Percentiles rank a stretch among this genome's conserved stretches.
phyloP scores from a whole-genome alignment of 2,113 vertebrate genomes.

The Vombatus ursinus region DNA sequence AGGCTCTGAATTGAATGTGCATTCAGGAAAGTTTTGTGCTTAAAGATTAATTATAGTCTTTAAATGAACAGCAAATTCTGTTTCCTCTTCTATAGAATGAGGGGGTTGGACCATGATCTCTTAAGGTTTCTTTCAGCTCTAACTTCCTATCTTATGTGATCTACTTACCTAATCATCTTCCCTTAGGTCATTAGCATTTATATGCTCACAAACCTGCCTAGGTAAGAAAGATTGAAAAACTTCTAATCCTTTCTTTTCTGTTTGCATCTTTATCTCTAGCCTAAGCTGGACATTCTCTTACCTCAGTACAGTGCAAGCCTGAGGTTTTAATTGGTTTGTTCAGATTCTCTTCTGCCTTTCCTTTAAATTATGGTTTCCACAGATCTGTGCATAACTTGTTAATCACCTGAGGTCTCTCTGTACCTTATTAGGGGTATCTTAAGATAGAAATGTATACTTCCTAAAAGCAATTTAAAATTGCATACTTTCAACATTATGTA shows the following conservation, averaged over 20 bases:
- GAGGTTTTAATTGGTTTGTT: background rate
- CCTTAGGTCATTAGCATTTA: background rate
- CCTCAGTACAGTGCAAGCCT: background rate
- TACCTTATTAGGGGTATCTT: slow-evolving; percentile 17
- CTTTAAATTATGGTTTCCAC: background rate
- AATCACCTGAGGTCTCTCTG: background rate
- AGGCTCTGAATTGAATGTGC: background rate
- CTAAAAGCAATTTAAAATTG: background rate
- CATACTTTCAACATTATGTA: slow-evolving; percentile 13
- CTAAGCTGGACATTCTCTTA: background rate
- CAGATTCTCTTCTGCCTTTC: background rate
- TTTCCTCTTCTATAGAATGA: background rate
- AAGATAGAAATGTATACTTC: slow-evolving; percentile 18
- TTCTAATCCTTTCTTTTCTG: slow-evolving; percentile 5
- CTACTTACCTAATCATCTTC: slow-evolving; percentile 8
- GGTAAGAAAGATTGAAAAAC: background rate
- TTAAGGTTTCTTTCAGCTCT: background rate
- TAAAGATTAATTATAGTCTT: slow-evolving; percentile 22
- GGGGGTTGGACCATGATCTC: background rate
- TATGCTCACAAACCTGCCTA: background rate
- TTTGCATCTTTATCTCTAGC: background rate
- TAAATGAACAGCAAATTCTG: slow-evolving; percentile 5
- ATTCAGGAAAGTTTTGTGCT: background rate
- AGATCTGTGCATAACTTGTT: background rate
- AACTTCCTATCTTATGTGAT: background rate